These are phyloP conservation scores for Spea hammondii DNA, from an alignment of 2,797 vertebrate genomes.

Conservation along the genomic window DNA sequence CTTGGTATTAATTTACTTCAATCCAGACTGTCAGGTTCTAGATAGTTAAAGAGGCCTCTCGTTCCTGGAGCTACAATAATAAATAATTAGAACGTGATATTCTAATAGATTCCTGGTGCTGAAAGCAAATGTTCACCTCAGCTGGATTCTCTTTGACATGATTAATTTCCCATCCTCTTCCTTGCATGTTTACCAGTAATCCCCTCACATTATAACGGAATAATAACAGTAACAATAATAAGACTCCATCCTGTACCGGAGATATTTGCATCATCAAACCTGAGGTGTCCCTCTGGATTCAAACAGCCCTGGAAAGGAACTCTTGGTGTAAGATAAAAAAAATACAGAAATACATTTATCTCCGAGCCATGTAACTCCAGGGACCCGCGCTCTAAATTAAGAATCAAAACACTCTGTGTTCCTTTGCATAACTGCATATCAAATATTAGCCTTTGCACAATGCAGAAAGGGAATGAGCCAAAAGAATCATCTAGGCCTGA, in stretches of 20 bases:
- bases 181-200: constrained; percentile 25
- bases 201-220: constrained; percentile 24
- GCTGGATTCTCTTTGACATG: constrained; percentile 25
- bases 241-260: constrained; percentile 17
- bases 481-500: constrained; percentile 30
- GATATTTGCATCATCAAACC: constrained; percentile 45
- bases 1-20: too few species aligned
- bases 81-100: constrained; percentile 14
- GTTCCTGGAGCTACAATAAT: constrained; percentile 20
- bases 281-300: constrained; percentile 19
- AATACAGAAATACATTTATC: constrained; percentile 24
- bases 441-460: constrained; percentile 44
- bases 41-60: constrained; percentile 6
- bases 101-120: constrained; percentile 11
- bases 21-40: too few species aligned
- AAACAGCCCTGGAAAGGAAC: constrained; percentile 8
- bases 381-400: constrained; percentile 41
- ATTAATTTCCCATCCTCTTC: constrained; percentile 29
- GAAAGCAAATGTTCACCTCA: constrained; percentile 24
- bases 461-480: constrained; percentile 26
- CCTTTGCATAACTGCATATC: constrained; percentile 40
- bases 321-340: constrained; percentile 6
- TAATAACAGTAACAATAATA: constrained; percentile 39
- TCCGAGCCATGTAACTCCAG: constrained; percentile 4
- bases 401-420: constrained; percentile 43